Evolutionary conservation across 2,113 vertebrate species (phyloP).

Genomic region (Rhinolophus sinicus): DNA sequence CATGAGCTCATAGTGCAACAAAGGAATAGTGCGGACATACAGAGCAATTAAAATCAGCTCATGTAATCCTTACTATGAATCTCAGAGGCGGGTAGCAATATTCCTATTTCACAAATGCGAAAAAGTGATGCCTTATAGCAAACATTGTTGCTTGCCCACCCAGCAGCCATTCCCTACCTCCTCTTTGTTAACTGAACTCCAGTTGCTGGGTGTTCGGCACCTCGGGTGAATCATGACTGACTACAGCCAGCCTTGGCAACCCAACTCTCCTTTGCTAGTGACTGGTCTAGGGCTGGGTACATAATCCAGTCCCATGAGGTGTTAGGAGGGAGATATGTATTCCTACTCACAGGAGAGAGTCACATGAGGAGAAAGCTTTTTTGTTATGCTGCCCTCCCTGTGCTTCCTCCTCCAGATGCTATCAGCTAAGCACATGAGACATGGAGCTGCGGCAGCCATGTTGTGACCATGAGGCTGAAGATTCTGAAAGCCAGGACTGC

Average conservation of each 20-base stretch:
- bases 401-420: background rate
- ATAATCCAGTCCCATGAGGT: background rate
- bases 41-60: background rate
- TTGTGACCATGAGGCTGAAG: background rate
- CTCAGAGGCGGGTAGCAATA: background rate
- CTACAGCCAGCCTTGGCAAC: background rate
- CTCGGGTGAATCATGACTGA: background rate
- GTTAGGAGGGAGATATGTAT: background rate
- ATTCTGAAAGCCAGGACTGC: background rate
- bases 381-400: background rate
- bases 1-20: background rate
- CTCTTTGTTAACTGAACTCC: background rate
- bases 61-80: background rate
- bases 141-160: background rate
- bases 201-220: background rate
- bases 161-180: background rate
- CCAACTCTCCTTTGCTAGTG: background rate
- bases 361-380: background rate
- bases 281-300: background rate
- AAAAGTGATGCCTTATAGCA: background rate
- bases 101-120: background rate
- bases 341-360: background rate
- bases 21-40: background rate
- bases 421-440: background rate
- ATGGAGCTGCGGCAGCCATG: background rate